Conservation (phyloP, 2,113 vertebrate genomes). For the Carettochelys insculpta region DNA sequence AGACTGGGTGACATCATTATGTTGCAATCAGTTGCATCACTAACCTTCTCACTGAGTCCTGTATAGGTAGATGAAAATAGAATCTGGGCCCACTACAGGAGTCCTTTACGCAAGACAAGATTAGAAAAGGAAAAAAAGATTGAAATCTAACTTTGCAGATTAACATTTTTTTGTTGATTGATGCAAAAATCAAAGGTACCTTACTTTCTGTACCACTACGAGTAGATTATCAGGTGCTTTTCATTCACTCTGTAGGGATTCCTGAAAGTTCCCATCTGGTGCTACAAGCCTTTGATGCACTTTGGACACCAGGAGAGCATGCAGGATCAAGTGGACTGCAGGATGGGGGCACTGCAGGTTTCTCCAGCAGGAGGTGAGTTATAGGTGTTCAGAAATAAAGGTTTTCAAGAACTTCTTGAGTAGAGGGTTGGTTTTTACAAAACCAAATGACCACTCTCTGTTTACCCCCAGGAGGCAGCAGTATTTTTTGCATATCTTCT, state of each 20-base stretch:
- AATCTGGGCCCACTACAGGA: background rate
- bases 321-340: slow-evolving; percentile 44
- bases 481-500: background rate
- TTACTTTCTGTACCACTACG: background rate
- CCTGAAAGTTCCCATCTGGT: slow-evolving; percentile 87
- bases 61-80: background rate
- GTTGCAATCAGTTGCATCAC: background rate
- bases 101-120: background rate
- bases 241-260: slow-evolving; percentile 79
- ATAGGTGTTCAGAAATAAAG: background rate
- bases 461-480: background rate
- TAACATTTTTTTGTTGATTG: background rate
- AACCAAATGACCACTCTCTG: background rate
- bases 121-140: background rate
- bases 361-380: slow-evolving; percentile 65
- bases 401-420: background rate
- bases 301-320: background rate
- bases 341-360: slow-evolving; percentile 48
- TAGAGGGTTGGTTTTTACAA: background rate
- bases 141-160: background rate
- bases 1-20: background rate
- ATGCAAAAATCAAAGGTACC: background rate
- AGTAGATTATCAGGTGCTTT: background rate
- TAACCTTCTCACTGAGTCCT: background rate
- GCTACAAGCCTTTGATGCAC: slow-evolving; percentile 61